Evolutionary conservation across 2,797 vertebrate genomes (phyloP), one percentile per base, ranked within the genome.

Genomic region (Echeneis naucrates): DNA sequence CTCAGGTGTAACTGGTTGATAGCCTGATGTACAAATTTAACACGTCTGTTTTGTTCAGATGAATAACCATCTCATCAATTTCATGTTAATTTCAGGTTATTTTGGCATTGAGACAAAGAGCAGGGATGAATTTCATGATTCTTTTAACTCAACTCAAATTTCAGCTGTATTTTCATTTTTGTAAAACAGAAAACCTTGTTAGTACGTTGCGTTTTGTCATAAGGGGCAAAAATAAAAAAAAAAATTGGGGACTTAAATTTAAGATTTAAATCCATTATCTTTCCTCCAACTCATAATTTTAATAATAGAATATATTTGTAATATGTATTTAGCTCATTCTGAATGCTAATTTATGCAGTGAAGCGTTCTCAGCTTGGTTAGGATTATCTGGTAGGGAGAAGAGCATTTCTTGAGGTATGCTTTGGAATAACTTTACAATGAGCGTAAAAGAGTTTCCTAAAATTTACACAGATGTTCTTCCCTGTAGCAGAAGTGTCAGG

Each of bases 11-110:
- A 58, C 54, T 32, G 56, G 58, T 51, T 66, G 26, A 35, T 16
- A 56, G 84, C 76, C 50, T 86, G 75, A 78, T 84, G 72, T 61
- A 75, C 59, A 30, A 52, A 50, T 26, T 8, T 6, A 38, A 30
- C 6, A 67, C 63, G 76, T 44, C 63, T 72, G 79, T 70, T 1
- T 2, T 60, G 23, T 68, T 32, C 14, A 61, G 21, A n/a, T 21
- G 21, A 53, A 50, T 9, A 68, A 65, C 17, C 23, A 66, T 26
- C 24, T 33, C 1, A 14, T 67, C 35, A 1, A 14, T 50, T 65
- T 17, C 5, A 47, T 65, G 47, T 5, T 32, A 13, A 42, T 42
- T 42, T 42, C 17, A 17, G 5, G 16, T 6, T 17, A 24, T 4
- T 45, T 38, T 50, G 14, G 38, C 45, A 17, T 14, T 37, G 26